Evolutionary conservation across 2,797 vertebrate species (phyloP), one percentile per base, ranked within the genome.

Genomic region (Euthynnus affinis): DNA sequence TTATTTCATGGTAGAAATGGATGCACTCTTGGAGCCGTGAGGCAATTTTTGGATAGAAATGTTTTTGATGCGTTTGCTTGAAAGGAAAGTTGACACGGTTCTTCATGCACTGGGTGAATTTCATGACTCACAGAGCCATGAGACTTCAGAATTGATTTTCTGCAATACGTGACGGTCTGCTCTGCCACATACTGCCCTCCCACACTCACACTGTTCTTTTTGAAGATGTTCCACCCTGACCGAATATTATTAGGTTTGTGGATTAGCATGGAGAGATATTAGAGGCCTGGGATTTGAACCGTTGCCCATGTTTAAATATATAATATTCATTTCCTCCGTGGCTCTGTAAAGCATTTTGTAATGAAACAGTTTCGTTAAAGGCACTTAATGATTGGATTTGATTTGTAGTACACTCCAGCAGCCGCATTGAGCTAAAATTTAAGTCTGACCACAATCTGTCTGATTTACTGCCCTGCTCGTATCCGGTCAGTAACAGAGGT

Each of bases 391-490:
- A 83, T 73, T 64, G 71, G 23, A 52, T 79, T 73, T 89, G 89
- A 89, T 89, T 86, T 91, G 84, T 80, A 77, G 82, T 70, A 0
- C 9, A n/a, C 82, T 81, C 79, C 71, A 44, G 77, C 86, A 57
- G 87, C 83, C 73, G 69, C 68, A 52, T 69, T 23, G 79, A 74
- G 80, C 73, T 81, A 66, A 85, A 82, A 73, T 34, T 68, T 32
- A 49, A 86, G 65, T 48, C 64, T 56, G 66, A 88, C 89, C 91
- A 65, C 89, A 87, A 23, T 75, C 55, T 13, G 65, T 51, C 73
- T 88, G 86, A 91, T 93, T 91, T 92, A 91, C 79, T 74, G 74
- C 83, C 53, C 25, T 0, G 67, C 82, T 61, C 29, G 63, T 74
- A 70, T 75, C 61, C 86, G 73, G 79, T 56, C 69, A 48, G 73